A percentile compares a stretch with the other conserved stretches of the same genome.
phyloP scores from a whole-genome alignment of 1,140 invertebrate genomes.

The Cephus cinctus region DNA sequence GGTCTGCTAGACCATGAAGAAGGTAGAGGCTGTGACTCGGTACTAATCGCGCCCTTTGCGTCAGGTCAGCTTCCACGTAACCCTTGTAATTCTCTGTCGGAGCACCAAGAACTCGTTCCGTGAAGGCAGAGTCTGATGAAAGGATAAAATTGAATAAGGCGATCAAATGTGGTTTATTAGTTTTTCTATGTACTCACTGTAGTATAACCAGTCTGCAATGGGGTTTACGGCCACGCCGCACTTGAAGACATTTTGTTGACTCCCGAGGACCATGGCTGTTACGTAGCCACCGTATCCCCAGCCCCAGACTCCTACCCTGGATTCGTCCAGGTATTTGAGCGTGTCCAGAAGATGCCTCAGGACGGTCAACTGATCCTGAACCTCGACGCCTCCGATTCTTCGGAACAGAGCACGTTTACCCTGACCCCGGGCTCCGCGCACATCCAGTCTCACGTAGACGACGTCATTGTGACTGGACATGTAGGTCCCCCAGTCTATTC shows the following conservation, averaged over 20 bases:
- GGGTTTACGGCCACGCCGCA: constrained; percentile 93
- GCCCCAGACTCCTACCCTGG: constrained; percentile 89
- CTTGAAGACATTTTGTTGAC: constrained; percentile 81
- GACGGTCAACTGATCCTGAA: constrained; percentile 85
- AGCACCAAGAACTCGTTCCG: constrained; percentile 86
- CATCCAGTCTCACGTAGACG: constrained; percentile 86
- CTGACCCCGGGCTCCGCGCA: constrained; percentile 79
- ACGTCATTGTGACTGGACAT: constrained; percentile 89
- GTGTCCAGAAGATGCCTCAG: constrained; percentile 80
- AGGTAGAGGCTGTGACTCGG: constrained; percentile 83
- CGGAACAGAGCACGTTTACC: constrained; percentile 77
- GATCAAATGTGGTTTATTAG: not conserved
- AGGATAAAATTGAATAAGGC: not conserved
- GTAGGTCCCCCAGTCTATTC: constrained; percentile 88
- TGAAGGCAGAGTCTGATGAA: constrained; percentile 86
- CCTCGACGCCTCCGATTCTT: constrained; percentile 80
- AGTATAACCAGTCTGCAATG: constrained; percentile 92
- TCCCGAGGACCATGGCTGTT: constrained; percentile 83
- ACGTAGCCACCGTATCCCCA: constrained; percentile 97
- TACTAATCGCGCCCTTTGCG: constrained; percentile 80
- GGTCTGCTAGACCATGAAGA: constrained; percentile 86
- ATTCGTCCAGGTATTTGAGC: constrained; percentile 81
- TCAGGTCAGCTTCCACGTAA: constrained; percentile 89
- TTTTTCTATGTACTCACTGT: constrained; percentile 68
- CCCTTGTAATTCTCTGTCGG: constrained; percentile 89